Conservation (phyloP, 2,113 vertebrate genomes). For the Trogon surrucura region DNA sequence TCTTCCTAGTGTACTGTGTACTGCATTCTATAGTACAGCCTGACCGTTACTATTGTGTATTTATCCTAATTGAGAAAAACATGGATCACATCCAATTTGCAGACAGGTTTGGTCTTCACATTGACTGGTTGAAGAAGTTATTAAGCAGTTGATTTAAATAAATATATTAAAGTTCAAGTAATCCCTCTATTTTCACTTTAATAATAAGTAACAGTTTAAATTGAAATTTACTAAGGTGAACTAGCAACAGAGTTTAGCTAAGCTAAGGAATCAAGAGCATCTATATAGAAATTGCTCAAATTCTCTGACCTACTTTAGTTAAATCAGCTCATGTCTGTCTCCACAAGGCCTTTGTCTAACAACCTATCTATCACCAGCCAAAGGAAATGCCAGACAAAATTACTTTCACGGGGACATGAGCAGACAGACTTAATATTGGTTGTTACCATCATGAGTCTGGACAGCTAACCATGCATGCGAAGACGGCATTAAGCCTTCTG, state of each 20-base stretch:
- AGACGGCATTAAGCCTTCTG: rapidly evolving
- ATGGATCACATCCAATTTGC: rapidly evolving
- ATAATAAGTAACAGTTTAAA: neutral
- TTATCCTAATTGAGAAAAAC: neutral
- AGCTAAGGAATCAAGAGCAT: neutral
- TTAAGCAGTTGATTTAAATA: neutral
- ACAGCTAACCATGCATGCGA: rapidly evolving
- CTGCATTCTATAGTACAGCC: neutral
- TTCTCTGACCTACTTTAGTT: neutral
- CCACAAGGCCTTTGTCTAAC: neutral
- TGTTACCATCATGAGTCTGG: neutral
- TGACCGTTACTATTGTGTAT: neutral
- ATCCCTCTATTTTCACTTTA: neutral
- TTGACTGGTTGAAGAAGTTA: neutral
- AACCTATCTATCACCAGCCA: neutral
- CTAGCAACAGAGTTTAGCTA: neutral
- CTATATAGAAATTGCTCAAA: neutral
- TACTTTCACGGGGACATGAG: neutral
- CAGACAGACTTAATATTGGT: neutral
- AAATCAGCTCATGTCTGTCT: neutral
- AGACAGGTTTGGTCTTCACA: neutral
- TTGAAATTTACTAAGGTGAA: neutral
- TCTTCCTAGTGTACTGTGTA: neutral
- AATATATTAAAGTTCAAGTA: neutral
- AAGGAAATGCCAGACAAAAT: neutral